A percentile compares a stretch with the other conserved stretches of the same genome.
phyloP scores from a whole-genome alignment of 35 echinoderm and acorn worm species.

The Stichopus chloronotus region DNA sequence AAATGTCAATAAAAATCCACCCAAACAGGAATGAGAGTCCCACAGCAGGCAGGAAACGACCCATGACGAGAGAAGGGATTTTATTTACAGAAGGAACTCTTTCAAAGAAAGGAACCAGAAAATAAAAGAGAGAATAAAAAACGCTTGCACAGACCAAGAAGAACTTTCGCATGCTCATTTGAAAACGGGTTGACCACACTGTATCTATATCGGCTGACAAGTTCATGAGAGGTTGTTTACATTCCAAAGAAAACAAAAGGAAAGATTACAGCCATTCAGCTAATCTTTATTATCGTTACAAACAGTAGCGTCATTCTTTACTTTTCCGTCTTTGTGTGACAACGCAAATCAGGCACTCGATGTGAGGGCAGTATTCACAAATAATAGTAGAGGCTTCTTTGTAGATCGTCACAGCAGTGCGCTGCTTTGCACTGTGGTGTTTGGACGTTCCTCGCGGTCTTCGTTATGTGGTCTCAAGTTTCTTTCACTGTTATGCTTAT shows the following conservation, averaged over 20 bases:
- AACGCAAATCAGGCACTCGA: neutral
- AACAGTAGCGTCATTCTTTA: neutral
- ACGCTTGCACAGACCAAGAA: no score
- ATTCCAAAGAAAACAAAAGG: constrained; percentile 53
- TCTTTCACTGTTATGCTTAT: no score
- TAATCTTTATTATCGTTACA: constrained; percentile 45
- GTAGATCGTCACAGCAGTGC: no score
- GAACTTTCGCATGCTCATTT: constrained; percentile 1
- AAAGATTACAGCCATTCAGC: constrained; percentile 4
- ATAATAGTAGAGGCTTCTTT: neutral
- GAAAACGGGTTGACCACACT: constrained; percentile 2
- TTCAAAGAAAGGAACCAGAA: neutral
- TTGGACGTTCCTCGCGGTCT: no score
- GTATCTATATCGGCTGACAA: neutral
- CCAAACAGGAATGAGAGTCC: constrained; percentile 51
- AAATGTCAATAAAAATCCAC: constrained; percentile 56
- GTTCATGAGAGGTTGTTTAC: constrained; percentile 45
- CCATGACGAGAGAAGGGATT: constrained; percentile 26
- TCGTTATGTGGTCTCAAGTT: no score
- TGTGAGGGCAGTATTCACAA: neutral
- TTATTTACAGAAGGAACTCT: constrained; percentile 58
- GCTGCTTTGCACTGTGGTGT: no score
- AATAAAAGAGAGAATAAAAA: no score
- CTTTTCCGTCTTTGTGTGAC: neutral
- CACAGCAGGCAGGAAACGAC: constrained; percentile 49